A percentile compares a stretch with the other conserved stretches of the same genome.
Evolutionary conservation across 2,888 invertebrate species (phyloP).

Genomic region (Junonia oenone): DNA sequence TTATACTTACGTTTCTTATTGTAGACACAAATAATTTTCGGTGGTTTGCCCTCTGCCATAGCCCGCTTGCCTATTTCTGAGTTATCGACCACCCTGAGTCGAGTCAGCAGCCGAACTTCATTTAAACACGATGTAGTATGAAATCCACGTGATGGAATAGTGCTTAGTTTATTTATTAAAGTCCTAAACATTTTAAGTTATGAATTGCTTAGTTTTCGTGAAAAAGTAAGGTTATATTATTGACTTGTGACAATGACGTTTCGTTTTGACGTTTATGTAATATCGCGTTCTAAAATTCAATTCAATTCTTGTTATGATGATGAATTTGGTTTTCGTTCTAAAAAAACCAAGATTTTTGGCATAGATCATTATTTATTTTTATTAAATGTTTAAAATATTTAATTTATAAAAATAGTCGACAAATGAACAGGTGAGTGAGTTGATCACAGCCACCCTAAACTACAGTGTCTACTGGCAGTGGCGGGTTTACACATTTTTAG

Average conservation of each 20-base stretch:
- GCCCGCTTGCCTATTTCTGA: conserved; percentile 96
- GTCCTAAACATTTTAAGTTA: conserved; percentile 53
- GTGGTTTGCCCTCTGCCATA: conserved; percentile 96
- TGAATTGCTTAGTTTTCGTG: background rate
- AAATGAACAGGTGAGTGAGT: no score
- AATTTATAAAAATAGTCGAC: no score
- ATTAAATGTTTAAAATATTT: no score
- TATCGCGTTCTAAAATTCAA: background rate
- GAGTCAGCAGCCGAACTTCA: conserved; percentile 86
- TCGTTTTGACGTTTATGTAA: background rate
- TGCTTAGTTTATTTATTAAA: conserved; percentile 44
- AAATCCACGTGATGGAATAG: conserved; percentile 50
- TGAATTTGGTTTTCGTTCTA: no score
- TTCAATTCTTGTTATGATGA: no score
- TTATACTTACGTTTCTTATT: conserved; percentile 83
- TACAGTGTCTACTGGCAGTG: no score
- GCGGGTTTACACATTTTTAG: no score
- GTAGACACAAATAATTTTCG: conserved; percentile 95
- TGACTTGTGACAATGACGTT: conserved; percentile 14
- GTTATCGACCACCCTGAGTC: conserved; percentile 97
- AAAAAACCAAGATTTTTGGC: no score
- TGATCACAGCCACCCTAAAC: no score
- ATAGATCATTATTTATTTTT: no score
- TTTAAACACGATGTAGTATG: conserved; percentile 80
- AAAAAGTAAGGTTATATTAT: conserved; percentile 22